Evolutionary conservation across 2,113 vertebrate species (phyloP).

Genomic region (Galeopterus variegatus): DNA sequence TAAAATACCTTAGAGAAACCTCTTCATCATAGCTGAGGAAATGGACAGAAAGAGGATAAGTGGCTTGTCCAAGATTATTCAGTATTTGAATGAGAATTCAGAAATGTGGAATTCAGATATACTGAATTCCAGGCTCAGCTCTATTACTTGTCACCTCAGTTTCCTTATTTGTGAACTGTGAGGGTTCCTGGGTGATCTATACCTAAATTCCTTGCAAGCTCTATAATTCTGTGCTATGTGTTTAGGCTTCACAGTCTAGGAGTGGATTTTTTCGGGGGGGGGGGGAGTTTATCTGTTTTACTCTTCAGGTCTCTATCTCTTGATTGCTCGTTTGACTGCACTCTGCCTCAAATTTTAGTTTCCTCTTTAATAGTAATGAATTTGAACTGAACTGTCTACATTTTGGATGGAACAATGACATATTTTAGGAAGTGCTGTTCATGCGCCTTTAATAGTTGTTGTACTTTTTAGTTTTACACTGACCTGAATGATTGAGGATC

Average conservation of each 20-base stretch:
- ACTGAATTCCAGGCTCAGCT: not conserved
- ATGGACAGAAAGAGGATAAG: not conserved
- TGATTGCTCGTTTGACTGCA: not conserved
- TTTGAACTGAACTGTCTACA: conserved; percentile 5
- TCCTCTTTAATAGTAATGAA: not conserved
- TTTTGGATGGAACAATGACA: not conserved
- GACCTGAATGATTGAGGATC: not conserved
- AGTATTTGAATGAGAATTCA: not conserved
- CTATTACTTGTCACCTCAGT: not conserved
- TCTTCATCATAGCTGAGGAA: conserved; percentile 27
- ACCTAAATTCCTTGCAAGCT: not conserved
- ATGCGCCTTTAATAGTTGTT: conserved; percentile 23
- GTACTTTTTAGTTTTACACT: conserved; percentile 24
- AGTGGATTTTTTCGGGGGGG: not conserved
- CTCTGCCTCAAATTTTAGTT: conserved; percentile 14
- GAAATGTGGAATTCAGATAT: not conserved
- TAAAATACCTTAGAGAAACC: not conserved
- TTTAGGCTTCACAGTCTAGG: conserved; percentile 5
- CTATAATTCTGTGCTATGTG: not conserved
- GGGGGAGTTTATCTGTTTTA: not conserved
- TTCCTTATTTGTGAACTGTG: conserved; percentile 39
- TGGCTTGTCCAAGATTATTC: conserved; percentile 43
- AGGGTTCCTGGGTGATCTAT: not conserved
- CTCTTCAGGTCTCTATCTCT: not conserved
- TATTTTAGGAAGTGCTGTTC: not conserved